Evolutionary conservation across 2,888 invertebrate genomes (phyloP).

Genomic region (Neoscelio sp.): DNA sequence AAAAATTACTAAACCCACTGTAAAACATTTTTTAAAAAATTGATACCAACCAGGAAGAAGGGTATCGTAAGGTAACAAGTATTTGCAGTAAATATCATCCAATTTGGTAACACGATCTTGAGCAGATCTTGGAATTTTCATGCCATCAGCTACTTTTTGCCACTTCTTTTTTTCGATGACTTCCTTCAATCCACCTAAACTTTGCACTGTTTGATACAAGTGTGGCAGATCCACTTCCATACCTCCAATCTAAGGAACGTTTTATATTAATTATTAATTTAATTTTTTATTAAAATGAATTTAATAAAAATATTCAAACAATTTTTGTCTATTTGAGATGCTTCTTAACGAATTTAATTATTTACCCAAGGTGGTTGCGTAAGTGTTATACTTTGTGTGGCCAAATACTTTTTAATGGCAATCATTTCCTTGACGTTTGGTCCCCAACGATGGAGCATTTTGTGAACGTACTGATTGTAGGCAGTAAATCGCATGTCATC

Average conservation of each 20-base stretch:
- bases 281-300: background rate
- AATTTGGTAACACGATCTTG: constrained; percentile 92
- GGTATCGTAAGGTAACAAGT: constrained; percentile 94
- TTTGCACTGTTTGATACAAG: constrained; percentile 93
- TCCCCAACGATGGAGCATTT: constrained; percentile 95
- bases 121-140: constrained; percentile 92
- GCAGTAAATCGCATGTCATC: constrained; percentile 95
- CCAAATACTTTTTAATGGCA: constrained; percentile 92
- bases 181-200: constrained; percentile 92
- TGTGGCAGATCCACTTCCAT: constrained; percentile 95
- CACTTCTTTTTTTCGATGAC: constrained; percentile 95
- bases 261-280: constrained; percentile 5
- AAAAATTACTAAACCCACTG: background rate
- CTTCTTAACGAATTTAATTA: constrained; percentile 6
- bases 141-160: constrained; percentile 94
- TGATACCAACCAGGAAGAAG: constrained; percentile 86
- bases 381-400: constrained; percentile 90
- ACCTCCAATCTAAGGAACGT: constrained; percentile 89
- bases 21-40: constrained; percentile 17
- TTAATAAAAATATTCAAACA: constrained; percentile 5
- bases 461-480: constrained; percentile 95
- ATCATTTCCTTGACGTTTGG: constrained; percentile 93
- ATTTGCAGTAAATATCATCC: constrained; percentile 96
- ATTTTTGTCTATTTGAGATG: background rate
- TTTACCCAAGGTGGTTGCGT: constrained; percentile 91